phyloP scores from a whole-genome alignment of 2,888 invertebrate species.

The Meloe dianella region DNA sequence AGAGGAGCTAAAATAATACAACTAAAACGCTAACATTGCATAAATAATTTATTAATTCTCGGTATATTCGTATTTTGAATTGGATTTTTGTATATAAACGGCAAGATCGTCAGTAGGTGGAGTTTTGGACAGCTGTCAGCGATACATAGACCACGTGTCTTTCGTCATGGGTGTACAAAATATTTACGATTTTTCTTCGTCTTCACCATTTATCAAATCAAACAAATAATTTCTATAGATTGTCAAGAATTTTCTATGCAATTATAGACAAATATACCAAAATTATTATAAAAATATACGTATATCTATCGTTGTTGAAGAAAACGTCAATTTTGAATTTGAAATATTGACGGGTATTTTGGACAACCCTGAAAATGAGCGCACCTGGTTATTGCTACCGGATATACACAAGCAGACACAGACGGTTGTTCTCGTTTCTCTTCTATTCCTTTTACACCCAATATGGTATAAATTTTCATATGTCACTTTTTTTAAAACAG shows the following conservation, averaged over 20 bases:
- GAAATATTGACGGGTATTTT: slow-evolving; percentile 29
- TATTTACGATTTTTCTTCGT: slow-evolving; percentile 7
- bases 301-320: not conserved
- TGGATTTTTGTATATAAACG: slow-evolving; percentile 25
- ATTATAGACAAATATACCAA: not conserved
- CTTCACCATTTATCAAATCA: not conserved
- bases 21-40: too few relatives aligned
- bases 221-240: not conserved
- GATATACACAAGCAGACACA: slow-evolving; percentile 54
- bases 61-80: too few relatives aligned
- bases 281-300: not conserved
- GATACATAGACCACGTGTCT: slow-evolving; percentile 42
- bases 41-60: too few relatives aligned
- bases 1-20: too few relatives aligned
- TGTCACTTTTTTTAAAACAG: slow-evolving; percentile 35
- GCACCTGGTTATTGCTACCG: slow-evolving; percentile 51
- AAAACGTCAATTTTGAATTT: not conserved
- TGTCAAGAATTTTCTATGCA: slow-evolving; percentile 8
- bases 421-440: slow-evolving; percentile 39
- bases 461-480: slow-evolving; percentile 50
- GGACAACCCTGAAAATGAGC: slow-evolving; percentile 48
- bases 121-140: slow-evolving; percentile 51
- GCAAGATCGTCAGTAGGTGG: slow-evolving; percentile 46
- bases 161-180: slow-evolving; percentile 45
- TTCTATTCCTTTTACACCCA: slow-evolving; percentile 52